Percentiles rank a stretch among this genome's conserved stretches.
Evolutionary conservation across 2,113 vertebrate genomes (phyloP).

Genomic region (Asarcornis scutulata): DNA sequence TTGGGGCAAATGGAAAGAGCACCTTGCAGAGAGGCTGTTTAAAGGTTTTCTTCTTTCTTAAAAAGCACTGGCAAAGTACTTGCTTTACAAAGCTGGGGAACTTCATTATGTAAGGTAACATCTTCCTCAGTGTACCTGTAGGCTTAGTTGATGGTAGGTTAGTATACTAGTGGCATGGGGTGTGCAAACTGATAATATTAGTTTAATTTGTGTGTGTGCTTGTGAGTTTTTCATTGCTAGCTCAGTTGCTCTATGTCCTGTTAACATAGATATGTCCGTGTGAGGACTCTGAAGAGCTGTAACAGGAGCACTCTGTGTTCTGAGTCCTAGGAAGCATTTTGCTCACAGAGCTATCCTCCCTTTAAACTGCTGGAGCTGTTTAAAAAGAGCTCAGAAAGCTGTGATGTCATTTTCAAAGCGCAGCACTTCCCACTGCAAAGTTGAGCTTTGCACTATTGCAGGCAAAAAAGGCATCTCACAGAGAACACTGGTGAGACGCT

Average conservation of each 20-base stretch:
- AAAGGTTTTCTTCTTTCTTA: not conserved
- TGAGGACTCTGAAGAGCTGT: not conserved
- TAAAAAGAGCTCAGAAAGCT: not conserved
- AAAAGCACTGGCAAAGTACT: not conserved
- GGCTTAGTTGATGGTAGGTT: not conserved
- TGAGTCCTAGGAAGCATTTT: accelerated
- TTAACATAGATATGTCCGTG: not conserved
- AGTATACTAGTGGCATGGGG: not conserved
- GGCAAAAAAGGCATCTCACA: not conserved
- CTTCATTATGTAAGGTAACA: not conserved
- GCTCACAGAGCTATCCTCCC: not conserved
- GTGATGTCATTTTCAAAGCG: not conserved
- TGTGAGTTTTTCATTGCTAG: not conserved
- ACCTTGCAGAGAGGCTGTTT: not conserved
- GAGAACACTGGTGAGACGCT: too few relatives aligned
- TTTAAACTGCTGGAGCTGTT: not conserved
- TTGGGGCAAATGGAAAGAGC: not conserved
- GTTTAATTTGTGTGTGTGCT: not conserved
- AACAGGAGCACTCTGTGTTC: not conserved
- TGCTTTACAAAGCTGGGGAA: not conserved
- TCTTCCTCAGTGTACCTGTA: not conserved
- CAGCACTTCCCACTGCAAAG: not conserved
- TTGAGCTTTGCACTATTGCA: not conserved
- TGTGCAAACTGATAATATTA: not conserved
- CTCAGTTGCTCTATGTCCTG: not conserved